Conservation (phyloP, 64 coral and sea anemone species). For the Stichodactyla mertensii region DNA sequence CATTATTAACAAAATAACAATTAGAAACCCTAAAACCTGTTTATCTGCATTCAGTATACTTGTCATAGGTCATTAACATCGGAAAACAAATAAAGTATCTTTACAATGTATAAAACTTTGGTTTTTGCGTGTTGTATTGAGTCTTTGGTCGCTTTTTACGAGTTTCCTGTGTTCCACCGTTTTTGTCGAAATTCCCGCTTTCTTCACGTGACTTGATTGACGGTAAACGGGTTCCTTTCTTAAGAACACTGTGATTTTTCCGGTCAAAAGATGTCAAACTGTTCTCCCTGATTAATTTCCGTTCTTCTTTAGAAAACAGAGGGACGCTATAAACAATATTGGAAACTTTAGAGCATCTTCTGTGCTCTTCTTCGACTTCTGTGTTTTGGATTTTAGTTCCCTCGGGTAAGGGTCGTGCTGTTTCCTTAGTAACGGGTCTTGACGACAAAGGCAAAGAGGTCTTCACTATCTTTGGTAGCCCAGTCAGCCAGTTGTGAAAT, state of each 20-base stretch:
- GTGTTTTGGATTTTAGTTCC: neutral
- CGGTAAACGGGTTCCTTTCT: neutral
- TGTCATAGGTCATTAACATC: neutral
- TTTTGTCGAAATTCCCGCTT: neutral
- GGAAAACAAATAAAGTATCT: neutral
- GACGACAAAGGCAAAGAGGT: neutral
- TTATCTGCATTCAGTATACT: neutral
- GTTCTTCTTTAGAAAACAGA: constrained; percentile 11
- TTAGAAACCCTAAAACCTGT: neutral
- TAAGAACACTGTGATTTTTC: neutral
- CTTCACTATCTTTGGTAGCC: constrained; percentile 32
- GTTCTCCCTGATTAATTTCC: neutral
- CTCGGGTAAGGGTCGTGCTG: neutral
- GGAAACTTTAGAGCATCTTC: constrained; percentile 25
- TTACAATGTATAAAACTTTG: neutral
- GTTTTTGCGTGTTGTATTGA: neutral
- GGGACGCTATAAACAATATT: constrained; percentile 47
- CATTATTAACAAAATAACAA: neutral
- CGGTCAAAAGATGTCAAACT: neutral
- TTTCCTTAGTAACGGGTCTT: neutral
- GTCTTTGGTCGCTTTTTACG: neutral
- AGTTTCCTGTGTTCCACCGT: neutral
- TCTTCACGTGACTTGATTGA: neutral
- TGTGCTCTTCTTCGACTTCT: neutral
- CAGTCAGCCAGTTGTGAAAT: constrained; percentile 46